Evolutionary conservation across 2,797 vertebrate species (phyloP), one percentile per base, ranked within the genome.

Genomic region (Brotula barbata): DNA sequence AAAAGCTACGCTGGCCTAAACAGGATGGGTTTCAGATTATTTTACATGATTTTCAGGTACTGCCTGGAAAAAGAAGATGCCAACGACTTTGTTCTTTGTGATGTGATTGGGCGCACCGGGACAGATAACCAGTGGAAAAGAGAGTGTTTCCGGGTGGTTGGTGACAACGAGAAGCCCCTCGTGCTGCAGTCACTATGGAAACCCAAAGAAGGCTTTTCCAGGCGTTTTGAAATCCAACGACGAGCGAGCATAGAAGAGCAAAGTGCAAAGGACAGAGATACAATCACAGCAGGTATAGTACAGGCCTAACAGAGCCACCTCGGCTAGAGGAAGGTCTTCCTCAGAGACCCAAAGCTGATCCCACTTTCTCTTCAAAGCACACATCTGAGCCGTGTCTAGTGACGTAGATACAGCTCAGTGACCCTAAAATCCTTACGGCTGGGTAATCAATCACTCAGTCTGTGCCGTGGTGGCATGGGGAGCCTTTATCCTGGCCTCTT

Each of bases 151-250:
- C 85, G 92, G 19, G 87, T 90, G 31, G 90, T 93, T 45, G 89
- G 87, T 0, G 88, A 90, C 80, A 65, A 69, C 1, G 92, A 93
- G 83, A 90, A 84, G 61, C 92, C 92, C 1, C 88, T 93, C 31
- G 58, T 90, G 80, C 82, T 93, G 63, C 92, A 93, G 88, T 89
- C 91, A 0, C 85, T 92, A 1, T 93, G 92, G 92, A 93, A 91
- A 62, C 92, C 92, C 28, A 93, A 93, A 58, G 91, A 93, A 3
- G 92, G 92, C 5, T 92, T 92, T 63, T 86, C 88, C 72, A 70
- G 92, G 17, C 88, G 92, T 1, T 93, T 93, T 22, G 92, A 93
- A 53, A 92, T 93, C 73, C 91, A 92, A 80, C 81, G 69, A 71
- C 75, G 85, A 53, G 58, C 68, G 0, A 84, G 56, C 2, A 70